A percentile compares a stretch with the other conserved stretches of the same genome.
Conservation (phyloP, 2,113 vertebrate genomes). For the Nothobranchius furzeri region DNA sequence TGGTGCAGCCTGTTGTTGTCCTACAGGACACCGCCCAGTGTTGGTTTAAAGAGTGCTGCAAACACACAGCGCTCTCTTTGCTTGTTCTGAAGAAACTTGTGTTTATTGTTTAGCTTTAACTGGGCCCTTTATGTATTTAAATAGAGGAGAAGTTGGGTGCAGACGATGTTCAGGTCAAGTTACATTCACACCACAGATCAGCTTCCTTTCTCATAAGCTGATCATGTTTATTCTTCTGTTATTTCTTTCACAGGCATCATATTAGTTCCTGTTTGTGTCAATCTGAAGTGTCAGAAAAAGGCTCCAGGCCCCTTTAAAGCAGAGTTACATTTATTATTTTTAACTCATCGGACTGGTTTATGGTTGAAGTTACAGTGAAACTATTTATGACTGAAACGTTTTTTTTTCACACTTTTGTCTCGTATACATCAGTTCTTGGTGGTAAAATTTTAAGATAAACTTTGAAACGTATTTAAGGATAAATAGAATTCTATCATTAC, state of each 20-base stretch:
- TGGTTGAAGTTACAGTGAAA: neutral
- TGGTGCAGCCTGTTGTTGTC: conserved; percentile 28
- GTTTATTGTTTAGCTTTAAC: conserved; percentile 25
- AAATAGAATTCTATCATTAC: neutral
- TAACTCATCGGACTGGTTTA: neutral
- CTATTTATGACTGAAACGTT: neutral
- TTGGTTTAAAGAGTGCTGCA: conserved; percentile 10
- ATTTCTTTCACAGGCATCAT: neutral
- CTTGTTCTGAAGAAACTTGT: conserved; percentile 4
- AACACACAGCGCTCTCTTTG: neutral
- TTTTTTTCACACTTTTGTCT: neutral
- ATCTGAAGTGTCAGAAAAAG: neutral
- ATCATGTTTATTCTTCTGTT: neutral
- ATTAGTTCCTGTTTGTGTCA: neutral
- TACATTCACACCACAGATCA: neutral
- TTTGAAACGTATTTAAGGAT: neutral
- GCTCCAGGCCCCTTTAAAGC: too few species aligned
- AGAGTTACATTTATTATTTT: too few species aligned
- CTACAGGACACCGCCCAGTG: conserved; percentile 34
- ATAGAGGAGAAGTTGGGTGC: neutral
- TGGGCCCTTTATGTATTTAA: neutral
- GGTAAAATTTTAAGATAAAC: too few species aligned
- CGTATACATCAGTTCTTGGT: too few species aligned
- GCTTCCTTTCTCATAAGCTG: neutral
- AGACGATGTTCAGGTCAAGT: neutral